Evolutionary conservation across 2,797 vertebrate species (phyloP), one percentile per base, ranked within the genome.

Genomic region (Notamacropus eugenii): DNA sequence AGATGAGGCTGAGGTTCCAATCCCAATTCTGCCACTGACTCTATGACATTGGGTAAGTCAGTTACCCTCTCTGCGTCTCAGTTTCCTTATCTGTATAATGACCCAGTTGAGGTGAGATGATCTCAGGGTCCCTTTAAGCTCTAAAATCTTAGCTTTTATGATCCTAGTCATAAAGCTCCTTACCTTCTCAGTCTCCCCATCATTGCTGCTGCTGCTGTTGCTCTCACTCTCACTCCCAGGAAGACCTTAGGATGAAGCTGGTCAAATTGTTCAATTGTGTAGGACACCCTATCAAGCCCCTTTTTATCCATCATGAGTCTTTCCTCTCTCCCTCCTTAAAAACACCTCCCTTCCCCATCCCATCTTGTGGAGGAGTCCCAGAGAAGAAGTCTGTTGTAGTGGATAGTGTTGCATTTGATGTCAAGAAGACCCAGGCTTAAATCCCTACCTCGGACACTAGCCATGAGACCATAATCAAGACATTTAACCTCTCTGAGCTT

Each of bases 141-240:
- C 24, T 27, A 56, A 62, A 52, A 22, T 74, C n/a, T 16, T 40
- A 74, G 16, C n/a, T 90, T 55, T 14, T 29, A 31, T 31, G 28
- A 40, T 13, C 1, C 24, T 4, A 12, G 34, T 97, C 97, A 74
- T 27, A 22, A 19, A n/a, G 91, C 52, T 90, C 91, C 87, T 95
- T 12, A n/a, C 3, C 27, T 29, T 19, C 46, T 98, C 97, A 0
- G 1, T 94, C 34, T 92, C 90, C 0, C 96, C 97, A 34, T 92
- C 62, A 0, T 98, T 98, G 91, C 96, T 97, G 97, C 97, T 97
- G 95, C 97, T 96, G 94, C 95, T 97, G 46, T 94, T 93, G 14
- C 50, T 92, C 4, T 93, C 93, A 56, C 28, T 91, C 74, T 96
- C 96, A 2, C 96, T 62, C 52, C 55, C 90, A 0, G 19, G 31